Percentiles rank a stretch among this genome's conserved stretches.
Evolutionary conservation across 2,888 invertebrate species (phyloP).

Genomic region (Hypsopygia costalis): DNA sequence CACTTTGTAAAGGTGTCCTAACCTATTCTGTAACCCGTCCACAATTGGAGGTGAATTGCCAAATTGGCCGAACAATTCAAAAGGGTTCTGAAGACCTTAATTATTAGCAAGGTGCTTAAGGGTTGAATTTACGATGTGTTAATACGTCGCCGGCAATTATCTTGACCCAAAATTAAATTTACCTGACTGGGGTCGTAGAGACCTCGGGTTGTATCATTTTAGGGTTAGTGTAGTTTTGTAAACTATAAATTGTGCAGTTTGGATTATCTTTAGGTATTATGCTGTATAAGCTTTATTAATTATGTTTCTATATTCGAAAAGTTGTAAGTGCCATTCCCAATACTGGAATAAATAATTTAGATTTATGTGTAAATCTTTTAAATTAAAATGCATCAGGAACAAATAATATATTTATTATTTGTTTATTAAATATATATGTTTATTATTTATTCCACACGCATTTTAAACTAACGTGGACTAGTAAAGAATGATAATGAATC

Average conservation of each 20-base stretch:
- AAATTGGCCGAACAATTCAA: conserved; percentile 58
- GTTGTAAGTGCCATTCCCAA: too few species aligned
- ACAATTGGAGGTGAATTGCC: conserved; percentile 47
- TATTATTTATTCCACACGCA: too few species aligned
- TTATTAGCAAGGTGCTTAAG: conserved; percentile 75
- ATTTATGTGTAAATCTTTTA: too few species aligned
- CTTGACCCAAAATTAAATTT: conserved; percentile 69
- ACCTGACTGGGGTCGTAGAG: conserved; percentile 55
- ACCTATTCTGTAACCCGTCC: conserved; percentile 43
- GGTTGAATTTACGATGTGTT: conserved; percentile 76
- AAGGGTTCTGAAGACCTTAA: conserved; percentile 62
- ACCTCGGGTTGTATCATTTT: conserved; percentile 24
- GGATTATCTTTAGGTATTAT: conserved; percentile 6
- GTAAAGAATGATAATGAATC: too few species aligned
- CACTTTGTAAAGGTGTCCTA: conserved; percentile 48
- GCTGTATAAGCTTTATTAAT: too few species aligned
- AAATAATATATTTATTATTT: too few species aligned
- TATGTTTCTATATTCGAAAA: too few species aligned
- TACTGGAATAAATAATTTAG: too few species aligned
- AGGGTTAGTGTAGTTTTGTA: conserved; percentile 9
- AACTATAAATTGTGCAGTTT: conserved; percentile 6
- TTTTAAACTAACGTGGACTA: too few species aligned
- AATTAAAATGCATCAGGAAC: too few species aligned
- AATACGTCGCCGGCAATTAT: conserved; percentile 69
- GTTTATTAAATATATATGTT: too few species aligned